These are phyloP conservation scores for Nomada ruficornis DNA, from an alignment of 2,888 invertebrate species.

Conservation along the genomic window DNA sequence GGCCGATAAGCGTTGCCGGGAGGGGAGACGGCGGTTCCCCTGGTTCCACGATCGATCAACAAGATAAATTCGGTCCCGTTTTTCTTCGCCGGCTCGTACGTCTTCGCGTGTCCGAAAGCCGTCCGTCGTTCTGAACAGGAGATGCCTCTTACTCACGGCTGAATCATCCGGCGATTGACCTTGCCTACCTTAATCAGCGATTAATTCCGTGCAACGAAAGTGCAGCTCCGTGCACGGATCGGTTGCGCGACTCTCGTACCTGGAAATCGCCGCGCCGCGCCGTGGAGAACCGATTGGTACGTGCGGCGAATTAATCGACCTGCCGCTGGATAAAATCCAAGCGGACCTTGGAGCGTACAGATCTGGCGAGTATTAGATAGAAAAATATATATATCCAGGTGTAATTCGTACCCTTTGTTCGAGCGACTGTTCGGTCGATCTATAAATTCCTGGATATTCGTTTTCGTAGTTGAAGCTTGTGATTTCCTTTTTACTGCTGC, in stretches of 20 bases:
- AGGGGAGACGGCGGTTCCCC: neutral
- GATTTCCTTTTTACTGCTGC: too few relatives aligned
- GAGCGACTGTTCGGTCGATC: neutral
- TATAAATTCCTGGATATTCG: too few relatives aligned
- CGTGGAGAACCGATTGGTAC: slow-evolving; percentile 72
- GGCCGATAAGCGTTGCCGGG: slow-evolving; percentile 30
- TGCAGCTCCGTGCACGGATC: slow-evolving; percentile 73
- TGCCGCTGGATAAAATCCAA: slow-evolving; percentile 3
- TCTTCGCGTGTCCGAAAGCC: slow-evolving; percentile 55
- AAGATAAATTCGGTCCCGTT: slow-evolving; percentile 63
- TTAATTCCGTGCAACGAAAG: slow-evolving; percentile 82
- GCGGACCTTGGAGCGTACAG: slow-evolving; percentile 8
- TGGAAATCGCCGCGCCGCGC: slow-evolving; percentile 76
- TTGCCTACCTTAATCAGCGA: slow-evolving; percentile 83
- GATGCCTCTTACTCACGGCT: slow-evolving; percentile 69
- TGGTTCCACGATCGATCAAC: slow-evolving; percentile 56
- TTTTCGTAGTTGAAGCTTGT: too few relatives aligned
- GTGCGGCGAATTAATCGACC: slow-evolving; percentile 77
- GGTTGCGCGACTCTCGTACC: slow-evolving; percentile 80
- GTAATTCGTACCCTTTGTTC: slow-evolving; percentile 14
- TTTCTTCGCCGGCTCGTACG: slow-evolving; percentile 58
- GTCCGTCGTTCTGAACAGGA: slow-evolving; percentile 38
- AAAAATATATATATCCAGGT: neutral
- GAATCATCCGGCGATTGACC: slow-evolving; percentile 82
- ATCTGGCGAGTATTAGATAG: slow-evolving; percentile 26